Percentiles rank a stretch among this genome's conserved stretches.
Conservation (phyloP, 2,888 invertebrate genomes). For the Coelinius sp. region DNA sequence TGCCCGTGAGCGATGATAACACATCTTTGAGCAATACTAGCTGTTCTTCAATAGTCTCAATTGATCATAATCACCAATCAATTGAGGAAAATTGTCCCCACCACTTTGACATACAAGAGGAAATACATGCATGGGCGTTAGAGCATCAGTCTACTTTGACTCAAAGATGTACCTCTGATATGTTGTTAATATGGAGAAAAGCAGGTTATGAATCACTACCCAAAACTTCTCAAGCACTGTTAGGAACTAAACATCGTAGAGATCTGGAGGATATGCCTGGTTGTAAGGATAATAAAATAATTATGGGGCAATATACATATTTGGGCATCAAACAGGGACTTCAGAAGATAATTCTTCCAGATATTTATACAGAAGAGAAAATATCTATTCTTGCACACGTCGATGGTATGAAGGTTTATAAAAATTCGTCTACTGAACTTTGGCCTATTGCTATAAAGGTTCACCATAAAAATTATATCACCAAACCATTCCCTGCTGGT, state of each 20-base stretch:
- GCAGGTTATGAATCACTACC: constrained; percentile 1
- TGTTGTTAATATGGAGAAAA: neutral
- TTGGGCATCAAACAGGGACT: constrained; percentile 34
- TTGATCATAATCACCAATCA: neutral
- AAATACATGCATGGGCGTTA: neutral
- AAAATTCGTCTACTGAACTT: constrained; percentile 36
- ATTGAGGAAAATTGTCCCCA: neutral
- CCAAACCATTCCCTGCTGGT: constrained; percentile 8
- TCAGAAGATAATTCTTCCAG: neutral
- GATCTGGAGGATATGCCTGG: constrained; percentile 7
- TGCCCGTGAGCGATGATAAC: neutral
- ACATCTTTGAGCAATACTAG: neutral
- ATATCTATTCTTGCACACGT: constrained; percentile 34
- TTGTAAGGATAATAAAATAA: constrained; percentile 11
- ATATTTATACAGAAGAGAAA: constrained; percentile 21
- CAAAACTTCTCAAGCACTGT: constrained; percentile 36
- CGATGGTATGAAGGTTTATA: constrained; percentile 37
- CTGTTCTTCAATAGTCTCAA: neutral
- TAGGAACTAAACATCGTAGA: constrained; percentile 20
- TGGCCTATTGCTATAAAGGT: constrained; percentile 39
- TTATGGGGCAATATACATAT: constrained; percentile 35
- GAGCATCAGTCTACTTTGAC: neutral
- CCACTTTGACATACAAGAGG: neutral
- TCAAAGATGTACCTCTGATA: neutral
- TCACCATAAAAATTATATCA: neutral